These are phyloP conservation scores for Actinostola sp. DNA, from an alignment of 92 coral and sea anemone species.

Conservation along the genomic window DNA sequence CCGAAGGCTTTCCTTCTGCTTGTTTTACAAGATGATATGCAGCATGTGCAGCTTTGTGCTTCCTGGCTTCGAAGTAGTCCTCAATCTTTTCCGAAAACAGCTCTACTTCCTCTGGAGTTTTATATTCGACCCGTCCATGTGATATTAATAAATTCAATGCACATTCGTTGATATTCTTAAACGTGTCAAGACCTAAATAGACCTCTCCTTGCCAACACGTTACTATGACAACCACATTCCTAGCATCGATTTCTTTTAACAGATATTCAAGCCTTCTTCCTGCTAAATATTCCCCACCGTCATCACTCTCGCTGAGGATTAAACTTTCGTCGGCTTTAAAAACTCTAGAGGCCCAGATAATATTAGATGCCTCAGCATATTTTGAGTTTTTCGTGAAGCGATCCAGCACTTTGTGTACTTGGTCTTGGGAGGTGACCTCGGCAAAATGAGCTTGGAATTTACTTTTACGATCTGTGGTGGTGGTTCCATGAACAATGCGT, in stretches of 20 bases:
- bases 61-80: background rate
- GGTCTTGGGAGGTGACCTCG: no score
- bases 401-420: no score
- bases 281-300: constrained; percentile 75
- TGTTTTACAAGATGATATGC: background rate
- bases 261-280: constrained; percentile 77
- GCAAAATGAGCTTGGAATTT: no score
- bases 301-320: constrained; percentile 35
- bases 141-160: constrained; percentile 62
- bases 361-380: no score
- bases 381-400: no score
- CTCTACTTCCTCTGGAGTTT: background rate
- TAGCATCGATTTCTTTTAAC: constrained; percentile 62
- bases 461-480: no score
- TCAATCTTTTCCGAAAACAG: background rate
- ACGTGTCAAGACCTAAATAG: constrained; percentile 78
- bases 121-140: background rate
- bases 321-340: no score
- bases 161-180: constrained; percentile 86
- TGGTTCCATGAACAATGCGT: no score
- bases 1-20: background rate
- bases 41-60: background rate
- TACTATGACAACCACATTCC: constrained; percentile 73
- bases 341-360: no score
- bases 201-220: constrained; percentile 93